Evolutionary conservation across 2,888 invertebrate genomes (phyloP).

Genomic region (Lasioglossum lativentre): DNA sequence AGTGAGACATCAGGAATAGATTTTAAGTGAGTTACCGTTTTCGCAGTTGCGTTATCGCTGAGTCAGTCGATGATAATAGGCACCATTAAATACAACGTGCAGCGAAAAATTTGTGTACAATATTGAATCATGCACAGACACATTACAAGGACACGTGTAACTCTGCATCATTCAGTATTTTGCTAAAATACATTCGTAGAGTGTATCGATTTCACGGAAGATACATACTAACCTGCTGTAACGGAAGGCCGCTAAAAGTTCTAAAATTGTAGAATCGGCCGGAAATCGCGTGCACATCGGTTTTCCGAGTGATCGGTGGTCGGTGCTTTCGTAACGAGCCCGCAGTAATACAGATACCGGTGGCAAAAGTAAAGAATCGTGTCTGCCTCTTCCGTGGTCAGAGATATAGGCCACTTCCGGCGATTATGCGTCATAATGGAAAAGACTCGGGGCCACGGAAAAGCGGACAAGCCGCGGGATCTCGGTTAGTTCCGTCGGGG

Average conservation of each 20-base stretch:
- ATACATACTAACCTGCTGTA: not conserved
- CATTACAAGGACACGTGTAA: not conserved
- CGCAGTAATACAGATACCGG: not conserved
- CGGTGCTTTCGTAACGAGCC: not conserved
- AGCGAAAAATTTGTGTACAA: not conserved
- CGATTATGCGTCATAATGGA: constrained; percentile 48
- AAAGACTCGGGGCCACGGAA: constrained; percentile 4
- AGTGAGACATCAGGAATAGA: not conserved
- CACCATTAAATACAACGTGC: not conserved
- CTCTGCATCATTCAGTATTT: not conserved
- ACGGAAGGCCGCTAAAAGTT: not conserved
- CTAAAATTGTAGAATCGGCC: not conserved
- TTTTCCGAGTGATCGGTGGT: not conserved
- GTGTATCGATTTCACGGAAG: not conserved
- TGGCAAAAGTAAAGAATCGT: constrained; percentile 1
- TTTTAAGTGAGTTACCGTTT: not conserved
- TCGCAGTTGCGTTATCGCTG: not conserved
- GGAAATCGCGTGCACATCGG: not conserved
- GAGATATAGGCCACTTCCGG: constrained; percentile 61
- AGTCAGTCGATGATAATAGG: not conserved
- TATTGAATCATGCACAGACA: not conserved
- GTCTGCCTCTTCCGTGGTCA: constrained; percentile 16
- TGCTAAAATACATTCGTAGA: not conserved
- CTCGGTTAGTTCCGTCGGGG: constrained; percentile 1
- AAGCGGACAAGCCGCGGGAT: constrained; percentile 18